A percentile compares a stretch with the other conserved stretches of the same genome.
phyloP scores from a whole-genome alignment of 2,797 vertebrate genomes.

The Mus caroli region DNA sequence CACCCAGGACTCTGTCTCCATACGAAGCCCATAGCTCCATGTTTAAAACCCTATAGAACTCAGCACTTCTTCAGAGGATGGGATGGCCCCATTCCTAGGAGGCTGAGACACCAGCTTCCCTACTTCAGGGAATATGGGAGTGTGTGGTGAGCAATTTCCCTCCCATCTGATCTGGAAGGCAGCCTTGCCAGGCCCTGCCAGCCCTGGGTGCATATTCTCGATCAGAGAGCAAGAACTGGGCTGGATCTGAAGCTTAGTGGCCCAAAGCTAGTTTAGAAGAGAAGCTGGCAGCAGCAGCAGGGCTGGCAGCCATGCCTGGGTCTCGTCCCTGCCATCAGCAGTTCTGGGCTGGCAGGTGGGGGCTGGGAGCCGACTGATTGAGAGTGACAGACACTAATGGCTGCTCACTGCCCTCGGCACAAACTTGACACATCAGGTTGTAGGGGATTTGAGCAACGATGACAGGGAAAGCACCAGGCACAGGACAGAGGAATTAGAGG shows the following conservation, averaged over 20 bases:
- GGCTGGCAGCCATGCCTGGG: not conserved
- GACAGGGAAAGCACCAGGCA: not conserved
- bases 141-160: accelerated
- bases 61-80: too few species aligned
- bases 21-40: not conserved
- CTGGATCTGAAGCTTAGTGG: too few species aligned
- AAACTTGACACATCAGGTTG: not conserved
- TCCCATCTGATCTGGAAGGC: not conserved
- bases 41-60: not conserved
- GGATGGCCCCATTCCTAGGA: not conserved
- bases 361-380: not conserved
- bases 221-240: not conserved
- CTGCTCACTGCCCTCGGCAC: not conserved
- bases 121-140: accelerated
- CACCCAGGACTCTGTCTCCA: accelerated
- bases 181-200: not conserved
- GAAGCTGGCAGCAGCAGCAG: not conserved
- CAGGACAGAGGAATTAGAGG: not conserved
- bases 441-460: not conserved
- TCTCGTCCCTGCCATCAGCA: not conserved
- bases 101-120: not conserved
- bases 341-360: not conserved
- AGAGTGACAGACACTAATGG: not conserved
- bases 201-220: accelerated
- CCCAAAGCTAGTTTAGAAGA: not conserved